Evolutionary conservation across 2,888 invertebrate genomes (phyloP).

Genomic region (Metacarcinus magister): DNA sequence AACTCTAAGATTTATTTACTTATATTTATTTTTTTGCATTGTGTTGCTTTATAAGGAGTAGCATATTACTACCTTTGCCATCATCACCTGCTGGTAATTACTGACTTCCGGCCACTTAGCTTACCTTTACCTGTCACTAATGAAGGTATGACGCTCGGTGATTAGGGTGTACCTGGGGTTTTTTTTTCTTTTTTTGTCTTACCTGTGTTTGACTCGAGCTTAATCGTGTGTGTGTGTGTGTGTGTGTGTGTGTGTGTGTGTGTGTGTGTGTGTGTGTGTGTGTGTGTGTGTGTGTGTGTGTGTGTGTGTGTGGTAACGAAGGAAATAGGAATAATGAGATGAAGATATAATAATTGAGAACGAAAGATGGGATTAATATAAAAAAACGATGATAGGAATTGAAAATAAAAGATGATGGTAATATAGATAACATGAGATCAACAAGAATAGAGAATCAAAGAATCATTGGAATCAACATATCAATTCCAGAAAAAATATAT

Average conservation of each 20-base stretch:
- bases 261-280: background rate
- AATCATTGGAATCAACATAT: background rate
- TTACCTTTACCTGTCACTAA: background rate
- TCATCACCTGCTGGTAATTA: constrained; percentile 17
- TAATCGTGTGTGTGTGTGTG: background rate
- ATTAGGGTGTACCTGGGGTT: background rate
- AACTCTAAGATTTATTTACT: background rate
- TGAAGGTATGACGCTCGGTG: background rate
- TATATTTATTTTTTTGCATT: background rate
- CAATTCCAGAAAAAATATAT: too few species aligned
- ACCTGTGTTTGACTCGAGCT: background rate
- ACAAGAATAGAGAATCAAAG: background rate
- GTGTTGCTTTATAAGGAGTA: background rate
- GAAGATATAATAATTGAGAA: background rate
- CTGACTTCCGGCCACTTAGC: constrained; percentile 8
- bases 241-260: background rate
- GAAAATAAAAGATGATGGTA: background rate
- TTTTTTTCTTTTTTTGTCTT: too few species aligned
- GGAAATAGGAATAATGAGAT: background rate
- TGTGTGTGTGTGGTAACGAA: background rate
- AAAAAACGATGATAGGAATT: background rate
- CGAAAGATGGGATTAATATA: background rate
- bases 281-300: background rate
- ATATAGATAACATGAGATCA: background rate
- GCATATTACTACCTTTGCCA: background rate